These are phyloP conservation scores for Amphipoea oculea DNA, from an alignment of 2,888 invertebrate species.

Conservation along the genomic window DNA sequence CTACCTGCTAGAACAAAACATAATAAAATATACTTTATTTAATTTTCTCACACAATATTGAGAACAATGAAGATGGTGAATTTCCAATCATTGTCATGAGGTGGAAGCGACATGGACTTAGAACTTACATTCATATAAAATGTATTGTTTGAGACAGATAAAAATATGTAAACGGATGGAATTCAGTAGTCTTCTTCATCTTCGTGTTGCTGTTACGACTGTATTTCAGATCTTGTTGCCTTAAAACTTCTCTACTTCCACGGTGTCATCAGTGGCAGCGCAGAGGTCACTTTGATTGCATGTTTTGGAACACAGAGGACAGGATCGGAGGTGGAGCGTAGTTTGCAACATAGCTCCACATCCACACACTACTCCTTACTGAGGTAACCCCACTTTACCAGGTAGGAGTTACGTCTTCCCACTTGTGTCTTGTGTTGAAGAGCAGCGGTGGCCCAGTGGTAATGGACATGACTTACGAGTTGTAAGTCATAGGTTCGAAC, in stretches of 20 bases:
- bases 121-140: not conserved
- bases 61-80: not conserved
- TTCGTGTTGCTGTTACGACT: not conserved
- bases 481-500: too few species aligned
- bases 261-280: too few species aligned
- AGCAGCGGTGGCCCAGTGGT: too few species aligned
- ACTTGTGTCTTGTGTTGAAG: too few species aligned
- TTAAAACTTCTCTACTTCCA: too few species aligned
- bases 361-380: too few species aligned
- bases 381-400: not conserved
- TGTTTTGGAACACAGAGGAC: not conserved
- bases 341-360: too few species aligned
- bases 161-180: not conserved
- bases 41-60: not conserved
- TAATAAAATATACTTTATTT: not conserved
- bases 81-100: not conserved
- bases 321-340: not conserved
- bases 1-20: slow-evolving; percentile 8
- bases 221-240: not conserved
- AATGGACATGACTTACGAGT: too few species aligned
- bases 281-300: not conserved
- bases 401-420: too few species aligned
- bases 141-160: not conserved
- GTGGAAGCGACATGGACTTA: not conserved
- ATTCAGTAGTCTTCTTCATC: not conserved